Conservation (phyloP, 2,113 vertebrate species). For the Dasyprocta punctata region DNA sequence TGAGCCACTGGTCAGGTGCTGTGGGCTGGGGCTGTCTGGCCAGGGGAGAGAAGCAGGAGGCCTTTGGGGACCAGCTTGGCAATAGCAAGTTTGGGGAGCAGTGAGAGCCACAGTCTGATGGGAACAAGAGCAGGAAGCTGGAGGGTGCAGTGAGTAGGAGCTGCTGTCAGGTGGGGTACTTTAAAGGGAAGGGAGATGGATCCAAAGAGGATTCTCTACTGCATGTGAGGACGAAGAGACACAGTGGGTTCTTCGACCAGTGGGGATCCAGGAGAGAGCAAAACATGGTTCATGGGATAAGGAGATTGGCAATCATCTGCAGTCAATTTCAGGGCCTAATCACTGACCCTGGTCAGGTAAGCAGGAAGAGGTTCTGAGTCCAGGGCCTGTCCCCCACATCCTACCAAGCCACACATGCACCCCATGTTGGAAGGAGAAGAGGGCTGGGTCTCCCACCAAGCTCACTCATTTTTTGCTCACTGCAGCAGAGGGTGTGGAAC, state of each 20-base stretch:
- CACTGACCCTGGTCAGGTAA: not conserved
- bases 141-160: not conserved
- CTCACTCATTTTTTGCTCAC: not conserved
- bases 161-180: not conserved
- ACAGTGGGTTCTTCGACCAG: not conserved
- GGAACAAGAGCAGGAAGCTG: not conserved
- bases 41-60: accelerated
- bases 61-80: not conserved
- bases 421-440: not conserved
- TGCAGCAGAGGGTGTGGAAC: not conserved
- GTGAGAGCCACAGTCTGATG: not conserved
- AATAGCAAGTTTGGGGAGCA: not conserved
- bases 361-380: not conserved
- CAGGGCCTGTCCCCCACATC: not conserved
- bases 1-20: too few species aligned
- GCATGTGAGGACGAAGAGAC: not conserved
- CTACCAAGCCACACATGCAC: not conserved
- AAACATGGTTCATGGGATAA: too few species aligned
- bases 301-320: accelerated
- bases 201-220: not conserved
- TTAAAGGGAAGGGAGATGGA: not conserved
- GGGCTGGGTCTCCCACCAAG: not conserved
- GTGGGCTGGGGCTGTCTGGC: accelerated
- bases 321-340: not conserved
- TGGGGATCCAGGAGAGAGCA: not conserved